A percentile compares a stretch with the other conserved stretches of the same genome.
Evolutionary conservation across 1,140 invertebrate genomes (phyloP).

Genomic region (Trichoplusia ni): DNA sequence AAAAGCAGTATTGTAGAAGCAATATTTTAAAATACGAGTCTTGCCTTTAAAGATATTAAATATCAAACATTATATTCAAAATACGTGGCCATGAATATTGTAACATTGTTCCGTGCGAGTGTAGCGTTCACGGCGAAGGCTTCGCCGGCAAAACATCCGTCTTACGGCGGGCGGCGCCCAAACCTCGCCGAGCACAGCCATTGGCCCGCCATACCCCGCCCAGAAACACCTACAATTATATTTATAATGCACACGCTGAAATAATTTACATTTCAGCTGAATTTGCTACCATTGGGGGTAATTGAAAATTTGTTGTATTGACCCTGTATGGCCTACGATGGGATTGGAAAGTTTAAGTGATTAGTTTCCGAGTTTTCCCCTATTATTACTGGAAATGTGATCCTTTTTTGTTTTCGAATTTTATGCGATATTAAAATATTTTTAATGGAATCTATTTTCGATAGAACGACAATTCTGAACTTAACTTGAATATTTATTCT

Average conservation of each 20-base stretch:
- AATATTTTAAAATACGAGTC: too few relatives aligned
- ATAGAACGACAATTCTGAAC: too few relatives aligned
- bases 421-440: not conserved
- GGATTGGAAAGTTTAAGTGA: constrained; percentile 54
- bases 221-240: constrained; percentile 77
- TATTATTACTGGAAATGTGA: constrained; percentile 5
- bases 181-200: constrained; percentile 41
- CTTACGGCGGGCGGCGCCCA: constrained; percentile 66
- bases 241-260: constrained; percentile 79
- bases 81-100: not conserved
- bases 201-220: constrained; percentile 66
- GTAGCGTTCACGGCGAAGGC: constrained; percentile 62
- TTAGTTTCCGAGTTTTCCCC: constrained; percentile 51
- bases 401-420: constrained; percentile 1
- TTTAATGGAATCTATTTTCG: too few relatives aligned
- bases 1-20: too few relatives aligned
- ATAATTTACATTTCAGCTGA: constrained; percentile 81
- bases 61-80: too few relatives aligned
- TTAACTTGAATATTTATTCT: too few relatives aligned
- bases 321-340: constrained; percentile 66
- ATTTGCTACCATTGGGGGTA: constrained; percentile 77
- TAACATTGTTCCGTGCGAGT: constrained; percentile 4
- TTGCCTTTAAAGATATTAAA: not conserved
- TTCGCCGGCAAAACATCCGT: constrained; percentile 76
- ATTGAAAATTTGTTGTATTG: constrained; percentile 81